phyloP scores from a whole-genome alignment of 2,113 vertebrate species.

The Mormyrus lacerda region DNA sequence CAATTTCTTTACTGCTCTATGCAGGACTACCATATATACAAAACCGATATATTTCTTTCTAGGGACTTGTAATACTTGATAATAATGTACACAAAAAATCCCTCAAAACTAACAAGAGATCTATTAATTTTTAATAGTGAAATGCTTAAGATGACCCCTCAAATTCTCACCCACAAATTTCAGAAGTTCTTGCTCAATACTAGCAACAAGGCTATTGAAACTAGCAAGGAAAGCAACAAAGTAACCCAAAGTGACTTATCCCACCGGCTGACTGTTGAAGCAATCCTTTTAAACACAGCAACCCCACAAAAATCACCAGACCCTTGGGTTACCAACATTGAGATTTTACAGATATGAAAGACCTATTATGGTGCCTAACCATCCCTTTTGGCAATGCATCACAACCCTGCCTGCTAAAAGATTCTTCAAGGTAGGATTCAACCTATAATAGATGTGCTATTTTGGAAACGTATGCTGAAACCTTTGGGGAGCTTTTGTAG shows the following conservation, averaged over 20 bases:
- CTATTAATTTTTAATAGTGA: conserved; percentile 67
- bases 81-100: conserved; percentile 46
- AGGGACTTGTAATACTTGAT: conserved; percentile 27
- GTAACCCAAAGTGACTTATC: conserved; percentile 41
- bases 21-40: not conserved
- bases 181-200: conserved; percentile 10
- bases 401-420: conserved; percentile 11
- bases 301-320: conserved; percentile 4
- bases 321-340: conserved; percentile 12
- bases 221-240: conserved; percentile 44
- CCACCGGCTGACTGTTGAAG: conserved; percentile 47
- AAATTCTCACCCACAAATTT: conserved; percentile 54
- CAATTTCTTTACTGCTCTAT: conserved; percentile 41
- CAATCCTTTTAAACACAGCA: conserved; percentile 45
- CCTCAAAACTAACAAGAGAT: conserved; percentile 65
- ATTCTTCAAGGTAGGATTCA: conserved; percentile 22
- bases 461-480: conserved; percentile 6
- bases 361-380: conserved; percentile 21
- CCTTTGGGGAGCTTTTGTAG: conserved; percentile 14
- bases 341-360: conserved; percentile 19
- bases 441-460: conserved; percentile 15
- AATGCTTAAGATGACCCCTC: conserved; percentile 57
- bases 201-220: conserved; percentile 40
- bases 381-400: conserved; percentile 16
- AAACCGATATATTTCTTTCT: conserved; percentile 3